Evolutionary conservation across 2,888 invertebrate genomes (phyloP).

Genomic region (Xestia c-nigrum): DNA sequence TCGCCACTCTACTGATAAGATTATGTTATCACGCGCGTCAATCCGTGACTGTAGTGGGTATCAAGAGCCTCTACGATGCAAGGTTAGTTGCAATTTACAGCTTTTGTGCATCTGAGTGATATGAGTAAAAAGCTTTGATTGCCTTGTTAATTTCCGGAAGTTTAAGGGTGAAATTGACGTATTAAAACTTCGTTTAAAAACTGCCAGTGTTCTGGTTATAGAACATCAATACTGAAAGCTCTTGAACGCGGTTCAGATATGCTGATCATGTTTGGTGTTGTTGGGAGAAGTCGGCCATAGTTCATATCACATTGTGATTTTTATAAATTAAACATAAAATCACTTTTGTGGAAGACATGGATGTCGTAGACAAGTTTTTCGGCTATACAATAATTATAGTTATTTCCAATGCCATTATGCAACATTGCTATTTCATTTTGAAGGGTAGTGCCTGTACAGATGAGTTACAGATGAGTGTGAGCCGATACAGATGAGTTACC

Average conservation of each 20-base stretch:
- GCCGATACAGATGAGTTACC: too few relatives aligned
- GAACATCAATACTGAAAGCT: not conserved
- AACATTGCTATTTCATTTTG: not conserved
- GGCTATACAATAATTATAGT: not conserved
- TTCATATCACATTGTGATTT: not conserved
- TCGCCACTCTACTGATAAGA: constrained; percentile 80
- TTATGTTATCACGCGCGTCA: constrained; percentile 80
- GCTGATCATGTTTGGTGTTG: too few relatives aligned
- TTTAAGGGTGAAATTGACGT: not conserved
- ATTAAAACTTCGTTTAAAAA: not conserved
- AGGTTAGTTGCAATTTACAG: constrained; percentile 43
- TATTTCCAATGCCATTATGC: not conserved
- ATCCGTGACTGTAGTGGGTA: constrained; percentile 73
- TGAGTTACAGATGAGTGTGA: too few relatives aligned
- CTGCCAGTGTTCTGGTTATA: not conserved
- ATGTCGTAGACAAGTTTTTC: too few relatives aligned
- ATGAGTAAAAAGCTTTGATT: not conserved
- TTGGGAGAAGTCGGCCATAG: too few relatives aligned
- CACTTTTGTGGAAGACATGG: too few relatives aligned
- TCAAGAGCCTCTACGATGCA: constrained; percentile 29
- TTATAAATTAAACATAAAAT: not conserved
- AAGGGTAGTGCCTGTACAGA: too few relatives aligned
- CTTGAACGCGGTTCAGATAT: too few relatives aligned
- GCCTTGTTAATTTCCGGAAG: not conserved
- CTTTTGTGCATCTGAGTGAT: constrained; percentile 24